Conservation (phyloP, 2,888 invertebrate species). For the Apamea sordens region DNA sequence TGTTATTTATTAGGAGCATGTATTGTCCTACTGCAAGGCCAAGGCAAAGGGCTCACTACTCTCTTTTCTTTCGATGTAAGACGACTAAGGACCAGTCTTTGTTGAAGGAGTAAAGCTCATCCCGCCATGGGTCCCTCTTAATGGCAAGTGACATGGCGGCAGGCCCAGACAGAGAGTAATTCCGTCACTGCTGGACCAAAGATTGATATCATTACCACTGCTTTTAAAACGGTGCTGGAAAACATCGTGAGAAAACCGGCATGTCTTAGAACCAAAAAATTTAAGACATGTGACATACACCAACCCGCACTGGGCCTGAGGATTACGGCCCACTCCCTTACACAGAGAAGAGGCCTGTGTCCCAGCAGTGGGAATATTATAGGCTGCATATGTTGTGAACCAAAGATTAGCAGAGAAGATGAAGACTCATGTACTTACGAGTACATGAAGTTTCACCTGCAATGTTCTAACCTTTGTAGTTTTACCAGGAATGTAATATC, state of each 20-base stretch:
- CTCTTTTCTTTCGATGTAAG: neutral
- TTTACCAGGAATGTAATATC: neutral
- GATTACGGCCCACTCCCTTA: no score
- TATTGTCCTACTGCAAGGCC: neutral
- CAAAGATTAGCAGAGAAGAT: neutral
- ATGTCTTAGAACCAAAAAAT: no score
- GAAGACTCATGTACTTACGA: no score
- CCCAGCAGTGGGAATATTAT: no score
- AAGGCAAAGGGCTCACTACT: neutral
- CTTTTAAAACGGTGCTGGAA: no score
- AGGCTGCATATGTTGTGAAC: no score
- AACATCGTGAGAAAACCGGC: no score
- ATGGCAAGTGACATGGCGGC: neutral
- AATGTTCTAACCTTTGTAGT: neutral
- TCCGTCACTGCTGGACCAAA: neutral
- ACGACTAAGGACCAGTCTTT: neutral
- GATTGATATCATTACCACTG: neutral
- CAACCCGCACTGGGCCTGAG: no score
- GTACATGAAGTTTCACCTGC: neutral
- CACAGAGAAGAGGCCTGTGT: no score
- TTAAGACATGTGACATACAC: no score
- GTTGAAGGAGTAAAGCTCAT: neutral
- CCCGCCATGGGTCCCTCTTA: neutral
- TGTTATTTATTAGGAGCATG: neutral
- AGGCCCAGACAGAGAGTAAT: neutral